Evolutionary conservation across 2,888 invertebrate species (phyloP), one percentile per base, ranked within the genome.

Genomic region (Hypomecis atomaria): DNA sequence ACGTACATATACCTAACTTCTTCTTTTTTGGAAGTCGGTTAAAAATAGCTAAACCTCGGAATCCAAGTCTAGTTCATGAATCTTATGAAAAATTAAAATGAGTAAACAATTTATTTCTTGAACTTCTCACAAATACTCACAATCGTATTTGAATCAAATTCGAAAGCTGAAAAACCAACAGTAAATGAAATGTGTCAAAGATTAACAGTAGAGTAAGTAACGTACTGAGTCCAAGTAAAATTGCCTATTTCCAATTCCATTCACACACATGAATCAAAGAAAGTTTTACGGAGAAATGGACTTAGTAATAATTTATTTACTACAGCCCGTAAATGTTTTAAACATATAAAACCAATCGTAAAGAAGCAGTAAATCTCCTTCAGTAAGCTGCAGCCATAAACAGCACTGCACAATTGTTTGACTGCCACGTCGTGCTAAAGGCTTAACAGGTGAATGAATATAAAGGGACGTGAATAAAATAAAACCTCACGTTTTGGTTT

Each of bases 261-360:
- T 54, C 13, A 36, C 49, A 10, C 13, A 9, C n/a, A 43, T 11
- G 43, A 43, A 43, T 10, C 48, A 11, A 52, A 33, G 40, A 53
- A 53, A 40, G 40, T 6, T 53, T 53, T 2, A 23, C 40, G 10
- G 23, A 13, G n/a, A 23, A 9, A 9, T 2, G 43, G 44, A 45
- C 45, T 55, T 23, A 56, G 23, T 33, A 13, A 43, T 37, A 45
- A n/a, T 47, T n/a, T 52, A 38, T 38, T 52, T 13, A 45, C 59
- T 34, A 13, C 34, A 58, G 23, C 64, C 67, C 69, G 66, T 43
- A 55, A 69, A 67, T 66, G 38, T 53, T 57, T 53, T 4, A 36
- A 55, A 57, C 37, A 37, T 37, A 55, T 49, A 36, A 48, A 55
- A 23, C 33, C 45, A 37, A 6, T 64, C 59, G 59, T 64, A 59